Evolutionary conservation across 2,888 invertebrate species (phyloP), one percentile per base, ranked within the genome.

Genomic region (Tupiocoris notatus): DNA sequence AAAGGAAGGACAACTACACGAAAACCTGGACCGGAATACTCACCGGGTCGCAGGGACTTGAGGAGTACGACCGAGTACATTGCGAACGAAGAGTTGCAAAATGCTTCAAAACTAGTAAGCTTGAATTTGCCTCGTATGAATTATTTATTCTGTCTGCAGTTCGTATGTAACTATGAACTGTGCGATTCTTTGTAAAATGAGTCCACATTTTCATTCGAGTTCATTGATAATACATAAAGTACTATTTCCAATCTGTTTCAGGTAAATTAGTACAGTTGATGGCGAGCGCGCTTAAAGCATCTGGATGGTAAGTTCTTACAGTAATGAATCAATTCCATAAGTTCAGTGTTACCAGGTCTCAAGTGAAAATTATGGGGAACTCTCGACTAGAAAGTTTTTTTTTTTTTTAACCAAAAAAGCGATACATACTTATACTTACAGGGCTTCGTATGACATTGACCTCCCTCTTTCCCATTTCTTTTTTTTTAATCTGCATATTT

Each of bases 41-140:
- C 0, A 83, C 90, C 16, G 88, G 90, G 2, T 21, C 9, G 6
- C 85, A 88, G 63, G 91, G 91, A 83, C 92, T 92, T 79, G 91
- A 93, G 83, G 87, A 85, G 71, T 84, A 91, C 16, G 89, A 91
- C 39, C 92, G 90, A 84, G 84, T 89, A 0, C 91, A 90, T 84
- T 96, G 95, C 82, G 94, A 95, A 85, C 85, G 89, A 79, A 92
- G 91, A 83, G 93, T 95, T 0, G 90, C 88, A 81, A 86, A 88
- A 67, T 92, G 93, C 84, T 84, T 92, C 0, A 89, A 91, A 84
- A 88, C 88, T 70, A 93, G 93, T 87, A 83, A 85, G 87, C 77
- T 39, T n/a, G n/a, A n/a, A 67, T 61, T n/a, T 17, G 18, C 12
- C 54, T 7, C 17, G 25, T 39, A 65, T 65, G 7, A 20, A 12